These are phyloP conservation scores for Andrena fulva DNA, from an alignment of 2,888 invertebrate species.

Conservation along the genomic window DNA sequence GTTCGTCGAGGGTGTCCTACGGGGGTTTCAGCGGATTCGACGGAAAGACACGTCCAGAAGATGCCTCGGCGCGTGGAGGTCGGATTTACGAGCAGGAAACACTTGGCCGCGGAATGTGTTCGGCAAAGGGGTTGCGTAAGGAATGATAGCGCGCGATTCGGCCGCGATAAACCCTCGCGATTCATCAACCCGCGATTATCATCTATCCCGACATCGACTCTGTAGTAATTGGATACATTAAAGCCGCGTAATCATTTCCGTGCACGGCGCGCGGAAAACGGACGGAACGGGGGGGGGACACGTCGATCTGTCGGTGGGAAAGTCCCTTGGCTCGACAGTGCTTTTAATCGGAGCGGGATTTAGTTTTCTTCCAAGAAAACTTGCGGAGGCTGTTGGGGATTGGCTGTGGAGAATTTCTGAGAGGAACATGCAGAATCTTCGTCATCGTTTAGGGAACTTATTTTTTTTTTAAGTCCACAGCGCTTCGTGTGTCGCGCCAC, in stretches of 20 bases:
- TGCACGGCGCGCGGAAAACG: conserved; percentile 1
- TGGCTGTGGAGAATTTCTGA: neutral
- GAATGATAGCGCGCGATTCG: conserved; percentile 40
- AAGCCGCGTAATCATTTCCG: conserved; percentile 37
- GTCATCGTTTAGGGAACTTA: too few species aligned
- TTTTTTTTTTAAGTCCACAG: too few species aligned
- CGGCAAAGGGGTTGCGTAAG: conserved; percentile 43
- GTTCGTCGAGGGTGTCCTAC: neutral
- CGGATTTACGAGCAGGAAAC: conserved; percentile 59
- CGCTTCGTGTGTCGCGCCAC: too few species aligned
- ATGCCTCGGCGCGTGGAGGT: conserved; percentile 13
- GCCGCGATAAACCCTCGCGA: conserved; percentile 61
- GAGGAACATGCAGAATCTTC: too few species aligned
- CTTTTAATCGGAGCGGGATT: neutral
- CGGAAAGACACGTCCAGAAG: neutral
- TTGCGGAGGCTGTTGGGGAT: neutral
- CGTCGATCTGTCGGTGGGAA: neutral
- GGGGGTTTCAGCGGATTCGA: neutral
- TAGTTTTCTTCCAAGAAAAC: neutral
- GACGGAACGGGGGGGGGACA: neutral
- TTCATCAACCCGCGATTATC: conserved; percentile 65
- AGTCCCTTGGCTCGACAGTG: neutral
- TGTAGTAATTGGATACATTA: conserved; percentile 55
- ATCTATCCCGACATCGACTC: conserved; percentile 46
- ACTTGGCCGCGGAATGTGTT: conserved; percentile 26